phyloP scores from a whole-genome alignment of 2,113 vertebrate species.

The Cercopithecus mona region DNA sequence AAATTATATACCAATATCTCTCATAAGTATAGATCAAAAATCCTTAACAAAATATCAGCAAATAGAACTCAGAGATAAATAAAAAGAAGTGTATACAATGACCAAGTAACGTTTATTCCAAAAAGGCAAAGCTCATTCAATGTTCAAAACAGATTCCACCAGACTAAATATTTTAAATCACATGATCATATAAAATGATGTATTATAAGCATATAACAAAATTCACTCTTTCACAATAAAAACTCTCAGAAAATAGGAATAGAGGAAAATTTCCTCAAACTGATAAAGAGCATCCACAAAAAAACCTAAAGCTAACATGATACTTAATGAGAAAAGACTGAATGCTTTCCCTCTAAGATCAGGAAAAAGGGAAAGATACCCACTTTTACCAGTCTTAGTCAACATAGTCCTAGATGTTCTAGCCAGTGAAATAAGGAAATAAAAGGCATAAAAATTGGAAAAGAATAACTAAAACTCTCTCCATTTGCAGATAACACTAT shows the following conservation, averaged over 20 bases:
- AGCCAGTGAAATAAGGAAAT: not conserved
- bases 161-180: not conserved
- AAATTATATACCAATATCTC: not conserved
- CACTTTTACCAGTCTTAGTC: not conserved
- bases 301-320: not conserved
- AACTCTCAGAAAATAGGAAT: not conserved
- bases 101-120: constrained; percentile 1
- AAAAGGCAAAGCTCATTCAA: not conserved
- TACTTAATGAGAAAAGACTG: not conserved
- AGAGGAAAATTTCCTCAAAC: not conserved
- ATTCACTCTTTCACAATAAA: constrained; percentile 5
- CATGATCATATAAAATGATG: not conserved
- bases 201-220: not conserved
- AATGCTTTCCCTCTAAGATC: not conserved
- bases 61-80: constrained; percentile 3
- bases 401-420: not conserved
- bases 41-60: not conserved
- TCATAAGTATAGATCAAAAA: not conserved
- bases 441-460: not conserved
- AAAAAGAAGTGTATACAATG: not conserved
- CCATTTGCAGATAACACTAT: not conserved
- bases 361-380: not conserved
- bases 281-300: not conserved
- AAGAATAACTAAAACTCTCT: not conserved
- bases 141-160: not conserved